Base-by-base conservation (phyloP, 2,113 vertebrate species). In the Microtus oregoni region DNA sequence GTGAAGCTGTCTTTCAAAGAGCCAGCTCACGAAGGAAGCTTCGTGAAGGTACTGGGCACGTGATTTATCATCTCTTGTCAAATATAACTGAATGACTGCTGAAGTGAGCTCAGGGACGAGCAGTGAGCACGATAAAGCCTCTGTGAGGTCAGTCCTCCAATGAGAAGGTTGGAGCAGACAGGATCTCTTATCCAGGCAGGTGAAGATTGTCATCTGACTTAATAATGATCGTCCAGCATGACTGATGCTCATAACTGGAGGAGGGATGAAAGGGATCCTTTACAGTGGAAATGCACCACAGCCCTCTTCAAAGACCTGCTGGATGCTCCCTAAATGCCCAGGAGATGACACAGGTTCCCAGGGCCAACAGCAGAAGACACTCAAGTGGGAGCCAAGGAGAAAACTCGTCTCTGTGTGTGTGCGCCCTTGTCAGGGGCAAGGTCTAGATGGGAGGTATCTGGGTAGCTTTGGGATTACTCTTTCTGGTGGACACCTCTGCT, bases 151-250 rank as follows among this genome's bases (percentile, higher is more conserved):
- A 95, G 76, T 90, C 7, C 85, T 96, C n/a, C 76, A 52, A 89
- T 85, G 26, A 90, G 85, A 89, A 92, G 58, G 79, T 94, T 93
- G 88, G 77, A 86, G 41, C 35, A 94, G 44, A 85, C 78, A 24
- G 32, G 30, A 73, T 86, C 93, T 97, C 86, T 90, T 90, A 91
- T 93, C 85, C 81, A 86, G 65, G 61, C 41, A 85, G 35, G 61
- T 65, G 41, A 93, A 91, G 91, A 89, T 67, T 96, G 35, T 32
- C 24, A 52, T 50, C 35, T 63, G 47, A 73, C 79, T 93, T 86
- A 94, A 90, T 95, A 94, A 86, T 86, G 58, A 83, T 89, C n/a
- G 88, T 94, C 70, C 92, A 82, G 67, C 11, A 9, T 94, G 87
- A 94, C 26, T 94, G 90, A 96, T 96, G 65, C 61, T 67, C 50